Evolutionary conservation across 2,797 vertebrate species (phyloP), one percentile per base, ranked within the genome.

Genomic region (Cynopterus sphinx): DNA sequence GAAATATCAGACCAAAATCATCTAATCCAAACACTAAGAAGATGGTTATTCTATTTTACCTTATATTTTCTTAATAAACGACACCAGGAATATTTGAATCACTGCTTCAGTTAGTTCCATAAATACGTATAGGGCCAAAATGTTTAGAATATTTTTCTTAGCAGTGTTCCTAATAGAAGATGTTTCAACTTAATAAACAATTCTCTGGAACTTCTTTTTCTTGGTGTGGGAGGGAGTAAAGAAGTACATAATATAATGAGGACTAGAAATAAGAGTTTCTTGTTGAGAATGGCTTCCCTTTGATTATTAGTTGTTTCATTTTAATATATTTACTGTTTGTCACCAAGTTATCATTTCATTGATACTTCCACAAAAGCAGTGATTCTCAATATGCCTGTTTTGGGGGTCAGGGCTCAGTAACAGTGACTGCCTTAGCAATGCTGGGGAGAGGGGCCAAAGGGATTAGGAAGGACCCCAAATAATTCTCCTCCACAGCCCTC

Each of bases 1-100:
- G 6, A 97, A 97, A 53, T 87, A 78, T 73, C 92, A 91, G 97
- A 94, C 79, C 94, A n/a, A 83, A 94, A n/a, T 85, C 92, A 96
- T 92, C 43, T 67, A 95, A 71, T 85, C 33, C 9, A 73, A 61
- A 75, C 53, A 71, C 36, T 73, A 86, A 79, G 11, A 55, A 22
- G 3, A 71, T 94, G 31, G 17, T 33, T 94, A 33, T 75, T 94
- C 31, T 73, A 0, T 82, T 43, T 95, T 55, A n/a, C 49, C 83
- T 78, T 78, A 22, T 68, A 67, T 55, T 53, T 16, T 41, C 39
- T 78, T 71, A 79, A n/a, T 68, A 75, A 74, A 24, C 68, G 68
- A 84, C 9, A 87, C 91, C 74, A 97, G 85, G 70, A 91, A 65
- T 9, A 68, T 67, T 97, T 96, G 28, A 53, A 4, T 70, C 79